Evolutionary conservation across 2,113 vertebrate genomes (phyloP).

Genomic region (Forbesichthys papilliferus): DNA sequence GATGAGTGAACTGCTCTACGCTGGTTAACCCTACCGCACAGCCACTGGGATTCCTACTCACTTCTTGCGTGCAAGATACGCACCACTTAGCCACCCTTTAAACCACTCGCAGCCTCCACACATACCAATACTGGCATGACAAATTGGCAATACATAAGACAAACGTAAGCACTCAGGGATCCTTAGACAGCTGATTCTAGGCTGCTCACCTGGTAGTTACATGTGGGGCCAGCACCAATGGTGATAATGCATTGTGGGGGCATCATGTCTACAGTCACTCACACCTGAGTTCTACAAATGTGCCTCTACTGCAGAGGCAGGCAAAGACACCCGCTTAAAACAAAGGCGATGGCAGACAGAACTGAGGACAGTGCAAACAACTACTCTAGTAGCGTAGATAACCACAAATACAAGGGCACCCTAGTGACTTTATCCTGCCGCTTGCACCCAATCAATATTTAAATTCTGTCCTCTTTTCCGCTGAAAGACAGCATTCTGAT

Average conservation of each 20-base stretch:
- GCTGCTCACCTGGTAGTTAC: constrained; percentile 50
- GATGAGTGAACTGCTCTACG: no score
- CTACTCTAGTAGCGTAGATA: not conserved
- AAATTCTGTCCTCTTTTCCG: constrained; percentile 47
- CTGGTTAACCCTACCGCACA: no score
- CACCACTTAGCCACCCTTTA: no score
- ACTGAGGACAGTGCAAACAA: not conserved
- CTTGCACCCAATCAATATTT: constrained; percentile 58
- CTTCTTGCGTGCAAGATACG: no score
- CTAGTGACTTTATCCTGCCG: constrained; percentile 45
- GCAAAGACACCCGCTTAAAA: not conserved
- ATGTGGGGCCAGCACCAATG: constrained; percentile 43
- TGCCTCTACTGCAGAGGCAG: not conserved
- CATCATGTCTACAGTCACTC: constrained; percentile 29
- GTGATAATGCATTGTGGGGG: constrained; percentile 64
- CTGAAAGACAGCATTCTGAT: constrained; percentile 34
- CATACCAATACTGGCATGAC: no score
- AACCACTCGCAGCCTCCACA: no score
- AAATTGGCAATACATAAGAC: no score
- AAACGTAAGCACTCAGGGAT: no score
- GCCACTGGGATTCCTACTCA: no score
- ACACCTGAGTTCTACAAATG: not conserved
- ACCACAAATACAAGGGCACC: not conserved
- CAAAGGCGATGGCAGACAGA: not conserved
- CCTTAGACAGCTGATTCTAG: not conserved